phyloP scores from a whole-genome alignment of 1,140 invertebrate species.

The Centruroides vittatus region DNA sequence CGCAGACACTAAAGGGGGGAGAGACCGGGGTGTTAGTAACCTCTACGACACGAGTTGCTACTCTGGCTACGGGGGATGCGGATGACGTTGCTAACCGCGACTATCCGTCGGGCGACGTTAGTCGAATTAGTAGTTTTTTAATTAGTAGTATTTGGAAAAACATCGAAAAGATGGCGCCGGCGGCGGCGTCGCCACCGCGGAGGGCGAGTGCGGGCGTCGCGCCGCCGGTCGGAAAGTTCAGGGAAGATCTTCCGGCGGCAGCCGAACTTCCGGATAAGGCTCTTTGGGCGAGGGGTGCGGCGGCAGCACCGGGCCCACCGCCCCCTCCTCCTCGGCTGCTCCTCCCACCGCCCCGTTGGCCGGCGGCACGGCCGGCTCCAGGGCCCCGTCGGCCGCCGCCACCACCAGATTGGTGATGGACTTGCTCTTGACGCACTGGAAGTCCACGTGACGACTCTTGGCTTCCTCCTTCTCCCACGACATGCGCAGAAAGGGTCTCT shows the following conservation, averaged over 20 bases:
- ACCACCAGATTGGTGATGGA: conserved; percentile 85
- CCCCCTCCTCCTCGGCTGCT: conserved; percentile 19
- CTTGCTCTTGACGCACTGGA: conserved; percentile 90
- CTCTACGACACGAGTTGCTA: too few species aligned
- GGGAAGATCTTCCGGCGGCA: conserved; percentile 25
- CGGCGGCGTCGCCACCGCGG: too few species aligned
- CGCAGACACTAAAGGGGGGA: too few species aligned
- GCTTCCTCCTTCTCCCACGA: conserved; percentile 99
- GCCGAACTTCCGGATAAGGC: conserved; percentile 29
- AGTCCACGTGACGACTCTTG: conserved; percentile 97
- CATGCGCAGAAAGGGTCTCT: conserved; percentile 98
- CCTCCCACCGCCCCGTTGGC: conserved; percentile 21
- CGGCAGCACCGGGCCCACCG: conserved; percentile 21
- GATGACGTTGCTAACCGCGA: too few species aligned
- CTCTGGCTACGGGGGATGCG: too few species aligned
- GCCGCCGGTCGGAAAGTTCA: neutral
- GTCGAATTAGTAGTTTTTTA: too few species aligned
- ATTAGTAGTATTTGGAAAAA: too few species aligned
- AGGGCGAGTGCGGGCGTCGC: too few species aligned
- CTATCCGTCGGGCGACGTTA: too few species aligned
- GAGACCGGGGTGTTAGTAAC: too few species aligned
- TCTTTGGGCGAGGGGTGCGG: conserved; percentile 31
- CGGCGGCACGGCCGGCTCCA: conserved; percentile 30
- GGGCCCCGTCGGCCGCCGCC: conserved; percentile 69
- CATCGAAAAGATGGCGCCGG: too few species aligned